Percentiles rank a stretch among this genome's conserved stretches.
Conservation (phyloP, 2,113 vertebrate genomes). For the Toxotes chatareus region DNA sequence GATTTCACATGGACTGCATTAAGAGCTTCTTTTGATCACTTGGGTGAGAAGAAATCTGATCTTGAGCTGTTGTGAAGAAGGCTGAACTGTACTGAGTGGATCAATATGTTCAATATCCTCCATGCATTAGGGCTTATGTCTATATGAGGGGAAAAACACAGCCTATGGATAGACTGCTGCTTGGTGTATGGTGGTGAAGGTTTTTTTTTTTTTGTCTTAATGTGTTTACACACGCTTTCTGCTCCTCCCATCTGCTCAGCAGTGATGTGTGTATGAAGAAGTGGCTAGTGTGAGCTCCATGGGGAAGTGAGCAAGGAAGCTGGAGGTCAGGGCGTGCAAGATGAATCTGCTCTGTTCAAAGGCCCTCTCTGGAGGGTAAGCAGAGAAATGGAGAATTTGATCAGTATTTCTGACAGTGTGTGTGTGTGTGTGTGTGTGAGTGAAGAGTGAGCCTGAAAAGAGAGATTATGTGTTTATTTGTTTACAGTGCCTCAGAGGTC, state of each 20-base stretch:
- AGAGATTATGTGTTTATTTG: constrained; percentile 78
- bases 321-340: constrained; percentile 70
- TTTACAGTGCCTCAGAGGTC: constrained; percentile 75
- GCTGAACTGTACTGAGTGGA: constrained; percentile 19
- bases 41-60: constrained; percentile 30
- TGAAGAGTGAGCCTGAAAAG: constrained; percentile 47
- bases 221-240: constrained; percentile 44
- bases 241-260: constrained; percentile 10
- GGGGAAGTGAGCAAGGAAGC: constrained; percentile 65
- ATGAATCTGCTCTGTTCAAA: constrained; percentile 74
- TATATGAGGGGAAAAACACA: constrained; percentile 4
- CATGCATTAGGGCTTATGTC: constrained; percentile 19
- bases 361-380: constrained; percentile 68
- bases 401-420: constrained; percentile 56
- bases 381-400: constrained; percentile 71
- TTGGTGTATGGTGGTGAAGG: constrained; percentile 22
- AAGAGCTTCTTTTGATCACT: constrained; percentile 3
- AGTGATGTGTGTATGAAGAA: neutral
- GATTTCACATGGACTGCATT: constrained; percentile 18
- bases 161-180: constrained; percentile 2
- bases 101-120: constrained; percentile 57
- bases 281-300: constrained; percentile 51
- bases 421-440: constrained; percentile 3
- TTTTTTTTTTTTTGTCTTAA: constrained; percentile 22
- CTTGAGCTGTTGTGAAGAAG: constrained; percentile 20